Conservation (phyloP, 2,113 vertebrate genomes). For the Poecilia latipinna region DNA sequence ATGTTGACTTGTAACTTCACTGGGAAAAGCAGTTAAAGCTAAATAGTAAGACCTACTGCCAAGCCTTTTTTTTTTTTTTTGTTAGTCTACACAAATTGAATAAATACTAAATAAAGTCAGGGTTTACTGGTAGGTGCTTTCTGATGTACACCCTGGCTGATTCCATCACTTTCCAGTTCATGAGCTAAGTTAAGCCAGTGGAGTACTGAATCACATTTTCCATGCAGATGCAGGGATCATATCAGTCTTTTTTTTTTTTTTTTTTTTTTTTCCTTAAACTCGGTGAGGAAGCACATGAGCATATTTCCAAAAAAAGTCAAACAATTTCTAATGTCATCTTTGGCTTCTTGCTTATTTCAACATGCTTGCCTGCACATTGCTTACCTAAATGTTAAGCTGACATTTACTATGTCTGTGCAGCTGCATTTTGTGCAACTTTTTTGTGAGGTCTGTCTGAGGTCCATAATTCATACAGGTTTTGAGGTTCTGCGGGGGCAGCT, state of each 20-base stretch:
- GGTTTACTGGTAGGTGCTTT: not conserved
- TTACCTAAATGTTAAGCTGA: conserved; percentile 35
- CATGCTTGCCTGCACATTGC: conserved; percentile 20
- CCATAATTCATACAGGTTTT: conserved; percentile 1
- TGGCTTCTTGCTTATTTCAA: conserved; percentile 6
- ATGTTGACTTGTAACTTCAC: not conserved
- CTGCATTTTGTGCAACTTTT: conserved; percentile 28
- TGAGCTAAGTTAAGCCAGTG: conserved; percentile 1
- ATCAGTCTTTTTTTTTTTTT: conserved; percentile 13
- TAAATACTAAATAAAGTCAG: conserved; percentile 3
- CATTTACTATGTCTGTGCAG: conserved; percentile 13
- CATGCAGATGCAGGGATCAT: not conserved
- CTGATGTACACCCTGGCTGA: conserved; percentile 2
- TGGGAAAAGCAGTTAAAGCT: not conserved
- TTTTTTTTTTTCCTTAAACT: not conserved
- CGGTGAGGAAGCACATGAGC: conserved; percentile 8
- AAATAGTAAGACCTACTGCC: not conserved
- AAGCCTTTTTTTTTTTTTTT: not conserved
- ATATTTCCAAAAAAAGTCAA: conserved; percentile 23
- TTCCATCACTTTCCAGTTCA: not conserved
- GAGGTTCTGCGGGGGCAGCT: conserved; percentile 6
- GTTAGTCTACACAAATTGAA: conserved; percentile 17
- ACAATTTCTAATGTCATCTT: conserved; percentile 20
- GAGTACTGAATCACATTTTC: conserved; percentile 5
- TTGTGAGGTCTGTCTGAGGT: not conserved